Evolutionary conservation across 2,797 vertebrate genomes (phyloP).

Genomic region (Pteropus rufus): DNA sequence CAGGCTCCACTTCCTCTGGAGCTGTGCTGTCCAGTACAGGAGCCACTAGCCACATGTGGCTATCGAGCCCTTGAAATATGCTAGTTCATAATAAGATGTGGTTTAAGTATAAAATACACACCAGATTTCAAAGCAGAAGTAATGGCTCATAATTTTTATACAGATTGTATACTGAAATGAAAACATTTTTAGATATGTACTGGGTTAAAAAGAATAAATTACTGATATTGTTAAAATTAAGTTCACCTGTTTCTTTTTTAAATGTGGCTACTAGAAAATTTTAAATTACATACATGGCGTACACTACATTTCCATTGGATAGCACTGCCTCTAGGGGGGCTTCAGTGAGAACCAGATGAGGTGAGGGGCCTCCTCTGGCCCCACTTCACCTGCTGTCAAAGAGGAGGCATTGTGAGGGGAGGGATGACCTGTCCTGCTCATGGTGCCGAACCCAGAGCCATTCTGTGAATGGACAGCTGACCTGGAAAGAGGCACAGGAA

Average conservation of each 20-base stretch:
- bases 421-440: neutral
- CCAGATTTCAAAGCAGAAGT: neutral
- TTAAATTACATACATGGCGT: neutral
- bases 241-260: neutral
- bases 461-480: accelerated
- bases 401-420: neutral
- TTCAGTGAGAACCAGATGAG: neutral
- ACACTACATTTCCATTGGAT: neutral
- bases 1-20: neutral
- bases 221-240: neutral
- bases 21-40: neutral
- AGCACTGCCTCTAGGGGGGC: neutral
- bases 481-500: neutral
- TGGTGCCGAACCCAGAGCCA: neutral
- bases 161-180: conserved; percentile 22
- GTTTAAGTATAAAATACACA: neutral
- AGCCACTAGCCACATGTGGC: neutral
- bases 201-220: neutral
- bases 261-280: neutral
- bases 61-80: neutral
- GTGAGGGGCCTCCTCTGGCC: neutral
- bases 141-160: neutral
- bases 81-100: neutral
- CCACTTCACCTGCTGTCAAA: neutral
- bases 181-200: conserved; percentile 3